Evolutionary conservation across 2,113 vertebrate genomes (phyloP).

Genomic region (Neodon shergylaensis): DNA sequence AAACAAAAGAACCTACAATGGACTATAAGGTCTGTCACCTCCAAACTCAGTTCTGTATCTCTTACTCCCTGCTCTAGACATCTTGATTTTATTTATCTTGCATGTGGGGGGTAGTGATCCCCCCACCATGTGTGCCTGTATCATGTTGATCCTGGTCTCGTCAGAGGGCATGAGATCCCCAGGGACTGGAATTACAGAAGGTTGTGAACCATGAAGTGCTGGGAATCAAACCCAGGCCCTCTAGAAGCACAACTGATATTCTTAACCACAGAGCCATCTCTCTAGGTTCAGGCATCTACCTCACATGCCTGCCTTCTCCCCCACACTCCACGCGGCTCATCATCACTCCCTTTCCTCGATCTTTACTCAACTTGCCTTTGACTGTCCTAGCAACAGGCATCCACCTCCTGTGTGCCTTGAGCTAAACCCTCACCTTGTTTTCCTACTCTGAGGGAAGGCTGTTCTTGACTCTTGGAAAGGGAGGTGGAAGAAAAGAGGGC

Average conservation of each 20-base stretch:
- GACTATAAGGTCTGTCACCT: accelerated
- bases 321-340: not conserved
- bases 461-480: not conserved
- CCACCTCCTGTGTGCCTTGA: not conserved
- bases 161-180: not conserved
- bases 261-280: not conserved
- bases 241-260: not conserved
- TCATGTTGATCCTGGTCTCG: not conserved
- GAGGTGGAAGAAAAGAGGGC: too few species aligned
- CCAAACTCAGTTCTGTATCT: not conserved
- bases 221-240: not conserved
- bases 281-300: not conserved
- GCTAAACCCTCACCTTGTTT: not conserved
- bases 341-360: not conserved
- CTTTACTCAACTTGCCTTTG: not conserved
- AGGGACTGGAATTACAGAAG: not conserved
- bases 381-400: not conserved
- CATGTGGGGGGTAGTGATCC: not conserved
- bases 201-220: not conserved
- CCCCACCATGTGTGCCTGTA: not conserved
- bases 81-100: not conserved
- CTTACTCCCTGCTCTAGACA: not conserved
- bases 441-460: not conserved
- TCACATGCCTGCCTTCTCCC: not conserved
- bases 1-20: not conserved